Percentiles rank a stretch among this genome's conserved stretches.
Conservation (phyloP, 2,113 vertebrate species). For the Pachycephala philippinensis region DNA sequence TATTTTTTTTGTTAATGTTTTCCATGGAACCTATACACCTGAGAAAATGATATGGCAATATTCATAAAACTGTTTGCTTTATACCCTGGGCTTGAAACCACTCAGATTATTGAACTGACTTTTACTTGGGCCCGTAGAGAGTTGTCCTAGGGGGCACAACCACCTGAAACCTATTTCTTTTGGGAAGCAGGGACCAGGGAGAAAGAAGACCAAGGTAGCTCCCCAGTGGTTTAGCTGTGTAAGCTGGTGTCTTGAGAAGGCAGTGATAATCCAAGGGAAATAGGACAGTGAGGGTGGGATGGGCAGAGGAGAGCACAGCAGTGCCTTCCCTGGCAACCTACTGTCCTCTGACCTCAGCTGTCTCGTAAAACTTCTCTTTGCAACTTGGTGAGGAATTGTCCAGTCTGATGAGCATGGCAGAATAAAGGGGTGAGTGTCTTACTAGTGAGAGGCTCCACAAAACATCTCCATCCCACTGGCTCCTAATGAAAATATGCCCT, state of each 20-base stretch:
- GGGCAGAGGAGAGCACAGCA: background rate
- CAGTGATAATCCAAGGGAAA: rapidly evolving
- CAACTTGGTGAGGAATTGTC: background rate
- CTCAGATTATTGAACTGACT: background rate
- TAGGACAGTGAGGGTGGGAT: background rate
- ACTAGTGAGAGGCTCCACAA: background rate
- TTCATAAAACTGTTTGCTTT: background rate
- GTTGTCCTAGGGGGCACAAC: background rate
- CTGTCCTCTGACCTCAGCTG: background rate
- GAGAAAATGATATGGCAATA: background rate
- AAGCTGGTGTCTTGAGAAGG: background rate
- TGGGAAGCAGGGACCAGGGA: background rate
- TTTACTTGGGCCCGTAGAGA: background rate
- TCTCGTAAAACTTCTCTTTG: background rate
- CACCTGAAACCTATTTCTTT: background rate
- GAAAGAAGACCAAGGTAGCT: background rate
- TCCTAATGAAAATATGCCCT: background rate
- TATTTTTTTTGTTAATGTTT: background rate
- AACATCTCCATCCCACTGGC: background rate
- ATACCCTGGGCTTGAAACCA: background rate
- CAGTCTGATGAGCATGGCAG: background rate
- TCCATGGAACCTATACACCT: background rate
- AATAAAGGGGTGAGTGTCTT: background rate
- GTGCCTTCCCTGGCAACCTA: background rate
- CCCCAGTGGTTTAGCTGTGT: background rate